A percentile compares a stretch with the other conserved stretches of the same genome.
Conservation (phyloP, 2,113 vertebrate species). For the Phyllopteryx taeniolatus region DNA sequence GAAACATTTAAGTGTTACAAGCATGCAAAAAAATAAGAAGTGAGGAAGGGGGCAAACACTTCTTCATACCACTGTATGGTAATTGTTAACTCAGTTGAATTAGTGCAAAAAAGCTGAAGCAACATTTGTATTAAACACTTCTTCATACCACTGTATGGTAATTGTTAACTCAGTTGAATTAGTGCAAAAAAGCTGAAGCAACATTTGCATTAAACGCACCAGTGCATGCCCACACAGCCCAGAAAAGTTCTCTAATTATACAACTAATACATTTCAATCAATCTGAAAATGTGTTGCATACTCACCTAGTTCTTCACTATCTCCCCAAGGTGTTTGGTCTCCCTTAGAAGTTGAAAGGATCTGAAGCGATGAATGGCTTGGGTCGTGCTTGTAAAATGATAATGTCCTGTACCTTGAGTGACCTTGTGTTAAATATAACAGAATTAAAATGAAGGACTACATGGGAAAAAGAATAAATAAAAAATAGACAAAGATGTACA, state of each 20-base stretch:
- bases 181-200: background rate
- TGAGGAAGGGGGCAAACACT: too few species aligned
- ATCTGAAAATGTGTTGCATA: background rate
- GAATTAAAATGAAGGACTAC: conserved; percentile 78
- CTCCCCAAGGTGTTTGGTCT: conserved; percentile 5
- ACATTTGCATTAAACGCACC: background rate
- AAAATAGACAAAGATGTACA: conserved; percentile 6
- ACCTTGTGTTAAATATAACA: conserved; percentile 82
- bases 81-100: background rate
- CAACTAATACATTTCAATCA: background rate
- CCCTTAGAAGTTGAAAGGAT: conserved; percentile 60
- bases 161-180: background rate
- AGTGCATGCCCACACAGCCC: background rate
- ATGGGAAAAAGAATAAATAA: conserved; percentile 54
- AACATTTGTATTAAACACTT: background rate
- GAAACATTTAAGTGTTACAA: too few species aligned
- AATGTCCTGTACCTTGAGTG: conserved; percentile 82
- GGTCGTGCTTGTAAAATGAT: conserved; percentile 78
- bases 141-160: too few species aligned
- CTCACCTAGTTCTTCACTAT: conserved; percentile 44
- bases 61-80: too few species aligned
- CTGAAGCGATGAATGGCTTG: conserved; percentile 66
- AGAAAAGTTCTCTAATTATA: background rate
- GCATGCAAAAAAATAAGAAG: too few species aligned
- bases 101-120: background rate